Base-by-base conservation (phyloP, 2,888 invertebrate genomes). In the Strigamia crassipes region DNA sequence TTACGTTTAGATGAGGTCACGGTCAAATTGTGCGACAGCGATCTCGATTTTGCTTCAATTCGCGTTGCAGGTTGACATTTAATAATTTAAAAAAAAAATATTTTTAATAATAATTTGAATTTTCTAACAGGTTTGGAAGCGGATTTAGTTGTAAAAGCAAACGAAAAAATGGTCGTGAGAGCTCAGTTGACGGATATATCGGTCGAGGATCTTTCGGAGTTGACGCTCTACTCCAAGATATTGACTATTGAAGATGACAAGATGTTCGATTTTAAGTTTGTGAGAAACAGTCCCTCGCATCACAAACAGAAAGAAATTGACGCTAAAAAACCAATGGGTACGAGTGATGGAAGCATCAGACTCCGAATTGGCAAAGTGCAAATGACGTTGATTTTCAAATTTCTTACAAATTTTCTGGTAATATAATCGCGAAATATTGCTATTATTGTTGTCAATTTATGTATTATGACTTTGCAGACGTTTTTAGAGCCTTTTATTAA, bases 171-270 rank as follows among this genome's bases (percentile, higher is more conserved):
- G 89, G 92, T 93, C 42, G 90, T 94, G 85, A 90, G 93, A 83
- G 90, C 92, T 23, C 92, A 92, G 86, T 89, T 94, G 41, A 91
- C 91, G 82, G 91, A 91, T 6, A 86, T 94, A 66, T 90, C 91
- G 8, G 89, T 94, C 1, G 93, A 94, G 84, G 94, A 94, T 87
- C 87, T 93, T 38, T 91, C 92, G 4, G 92, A 93, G 81, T 90
- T 92, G 78, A 94, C 94, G 0, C 88, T 94, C 13, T 94, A 94
- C 86, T 91, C 92, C 0, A 93, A 93, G 93, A 89, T 94, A 82
- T 87, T 94, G 31, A 92, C 92, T 87, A 92, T 93, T 0, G 94
- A 94, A 84, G 94, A 94, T 85, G 94, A 94, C 86, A 93, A 93
- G 86, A 92, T 94, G 0, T 90, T 94, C 83, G 94, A 94, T 85